phyloP scores from a whole-genome alignment of 2,113 vertebrate species.

The Loxodonta africana region DNA sequence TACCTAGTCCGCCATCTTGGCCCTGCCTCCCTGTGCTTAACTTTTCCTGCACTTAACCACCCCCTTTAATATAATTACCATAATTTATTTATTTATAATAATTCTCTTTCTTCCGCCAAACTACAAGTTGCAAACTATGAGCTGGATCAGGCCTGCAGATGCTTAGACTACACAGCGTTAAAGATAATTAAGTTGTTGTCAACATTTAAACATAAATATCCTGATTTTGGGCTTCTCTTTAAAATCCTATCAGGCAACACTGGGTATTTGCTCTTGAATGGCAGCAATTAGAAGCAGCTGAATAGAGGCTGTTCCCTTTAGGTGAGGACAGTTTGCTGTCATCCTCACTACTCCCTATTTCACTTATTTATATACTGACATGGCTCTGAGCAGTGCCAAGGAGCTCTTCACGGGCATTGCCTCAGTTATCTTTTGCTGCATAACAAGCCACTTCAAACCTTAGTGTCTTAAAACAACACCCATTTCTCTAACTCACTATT shows the following conservation, averaged over 20 bases:
- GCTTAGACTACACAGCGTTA: neutral
- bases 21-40: neutral
- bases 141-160: neutral
- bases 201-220: neutral
- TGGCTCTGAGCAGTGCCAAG: neutral
- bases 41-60: neutral
- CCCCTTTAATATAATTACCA: neutral
- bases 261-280: neutral
- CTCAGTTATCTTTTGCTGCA: neutral
- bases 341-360: neutral
- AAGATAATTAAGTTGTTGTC: neutral
- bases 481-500: neutral
- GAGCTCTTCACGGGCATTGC: neutral
- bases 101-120: neutral
- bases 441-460: neutral
- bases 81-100: too few species aligned
- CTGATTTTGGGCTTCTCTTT: slow-evolving; percentile 15
- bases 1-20: too few species aligned
- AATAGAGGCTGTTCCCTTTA: neutral
- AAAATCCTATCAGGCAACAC: neutral
- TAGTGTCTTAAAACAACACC: neutral
- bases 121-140: neutral
- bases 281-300: neutral
- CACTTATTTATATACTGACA: neutral
- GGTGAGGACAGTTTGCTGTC: neutral